Percentiles rank a stretch among this genome's conserved stretches.
Conservation (phyloP, 1,140 invertebrate species). For the Sinella curviseta region DNA sequence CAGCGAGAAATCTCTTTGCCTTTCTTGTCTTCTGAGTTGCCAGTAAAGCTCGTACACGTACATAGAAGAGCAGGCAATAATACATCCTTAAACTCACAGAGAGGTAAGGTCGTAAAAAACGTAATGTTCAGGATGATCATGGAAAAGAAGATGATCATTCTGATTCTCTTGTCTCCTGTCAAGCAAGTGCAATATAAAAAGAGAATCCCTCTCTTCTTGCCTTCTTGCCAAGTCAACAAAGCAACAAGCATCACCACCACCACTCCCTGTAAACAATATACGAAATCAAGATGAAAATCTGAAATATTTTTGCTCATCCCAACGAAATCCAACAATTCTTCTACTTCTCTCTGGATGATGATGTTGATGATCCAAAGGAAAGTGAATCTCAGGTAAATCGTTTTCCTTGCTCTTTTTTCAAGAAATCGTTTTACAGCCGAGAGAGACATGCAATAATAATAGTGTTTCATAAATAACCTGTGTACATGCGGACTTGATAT, state of each 20-base stretch:
- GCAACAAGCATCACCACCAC: background rate
- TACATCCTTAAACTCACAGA: background rate
- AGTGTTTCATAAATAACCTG: too few species aligned
- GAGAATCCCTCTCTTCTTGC: background rate
- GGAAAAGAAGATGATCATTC: background rate
- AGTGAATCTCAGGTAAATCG: background rate
- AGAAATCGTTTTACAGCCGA: background rate
- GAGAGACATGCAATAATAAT: background rate
- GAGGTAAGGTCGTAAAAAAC: background rate
- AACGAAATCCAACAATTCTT: too few species aligned
- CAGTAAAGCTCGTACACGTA: too few species aligned
- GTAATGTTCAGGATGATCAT: background rate
- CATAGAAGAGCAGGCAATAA: background rate
- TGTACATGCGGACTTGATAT: too few species aligned
- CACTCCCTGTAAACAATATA: background rate
- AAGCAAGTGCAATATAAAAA: too few species aligned
- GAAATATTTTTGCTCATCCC: too few species aligned
- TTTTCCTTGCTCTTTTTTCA: background rate
- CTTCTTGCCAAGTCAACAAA: background rate
- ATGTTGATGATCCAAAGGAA: background rate
- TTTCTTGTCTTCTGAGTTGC: background rate
- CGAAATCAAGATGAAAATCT: background rate
- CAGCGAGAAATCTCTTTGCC: background rate
- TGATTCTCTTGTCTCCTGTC: background rate
- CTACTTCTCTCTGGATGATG: too few species aligned